Evolutionary conservation across 2,888 invertebrate species (phyloP), one percentile per base, ranked within the genome.

Genomic region (Glyphotaelius pellucidus): DNA sequence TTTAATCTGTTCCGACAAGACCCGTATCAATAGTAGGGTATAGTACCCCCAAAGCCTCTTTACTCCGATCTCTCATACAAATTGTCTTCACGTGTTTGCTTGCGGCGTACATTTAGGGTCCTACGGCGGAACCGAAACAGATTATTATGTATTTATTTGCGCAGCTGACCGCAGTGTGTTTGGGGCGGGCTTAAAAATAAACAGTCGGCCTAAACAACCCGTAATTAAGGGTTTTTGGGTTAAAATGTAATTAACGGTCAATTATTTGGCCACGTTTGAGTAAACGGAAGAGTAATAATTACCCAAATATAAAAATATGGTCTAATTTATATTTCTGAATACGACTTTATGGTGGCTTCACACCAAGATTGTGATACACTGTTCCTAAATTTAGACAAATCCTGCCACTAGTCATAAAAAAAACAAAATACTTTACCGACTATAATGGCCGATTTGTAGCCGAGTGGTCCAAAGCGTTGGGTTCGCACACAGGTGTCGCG

Each of bases 31-130:
- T 35, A n/a, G 42, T 80, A 89, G 31, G 89, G 38, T 38, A 79
- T 2, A 89, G 88, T 79, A 89, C 88, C 88, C 19, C 84, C 5
- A 35, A 25, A 81, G 81, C 81, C 81, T 81, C 81, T 81, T 32
- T 81, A 67, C 81, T 31, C 25, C 38, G 15, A 32, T 32, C 84
- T 25, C 1, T 38, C 84, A 89, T 89, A 89, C 90, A 81, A 47
- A 90, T 90, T 38, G 90, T 30, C 47, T 81, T 80, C 35, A 30
- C 35, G n/a, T 90, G 52, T 90, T 90, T 90, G 90, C 47, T 90
- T 90, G 90, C 42, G 90, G 90, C 42, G 35, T 14, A 32, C n/a
- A 47, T 81, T 81, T 32, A 42, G 90, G 90, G 42, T 42, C 81
- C 81, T 90, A 31, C 81, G 90, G n/a, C 80, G 38, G 89, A 38